Evolutionary conservation across 2,113 vertebrate species (phyloP).

Genomic region (Leptodactylus fuscus): DNA sequence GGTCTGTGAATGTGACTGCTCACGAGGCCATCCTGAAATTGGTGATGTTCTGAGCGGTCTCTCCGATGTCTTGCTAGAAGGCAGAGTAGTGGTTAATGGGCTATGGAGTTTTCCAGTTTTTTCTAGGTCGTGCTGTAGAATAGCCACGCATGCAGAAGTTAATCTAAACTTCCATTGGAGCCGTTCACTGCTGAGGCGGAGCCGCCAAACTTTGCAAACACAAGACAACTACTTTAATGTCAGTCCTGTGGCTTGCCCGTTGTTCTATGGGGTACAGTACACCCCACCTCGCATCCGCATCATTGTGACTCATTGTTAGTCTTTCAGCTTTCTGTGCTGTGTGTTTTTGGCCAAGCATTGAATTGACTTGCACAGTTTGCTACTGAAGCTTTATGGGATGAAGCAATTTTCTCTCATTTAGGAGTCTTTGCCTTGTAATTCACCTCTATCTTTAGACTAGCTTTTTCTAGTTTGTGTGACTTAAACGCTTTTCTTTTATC

Average conservation of each 20-base stretch:
- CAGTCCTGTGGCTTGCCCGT: neutral
- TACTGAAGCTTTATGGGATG: too few relatives aligned
- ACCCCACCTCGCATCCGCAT: neutral
- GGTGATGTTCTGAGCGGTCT: too few relatives aligned
- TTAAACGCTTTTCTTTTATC: slow-evolving; percentile 49
- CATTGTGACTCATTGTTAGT: neutral
- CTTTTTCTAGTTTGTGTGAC: neutral
- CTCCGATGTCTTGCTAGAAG: too few relatives aligned
- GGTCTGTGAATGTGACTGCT: neutral
- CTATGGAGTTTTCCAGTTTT: neutral
- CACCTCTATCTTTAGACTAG: neutral
- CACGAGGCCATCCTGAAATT: neutral
- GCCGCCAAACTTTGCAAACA: slow-evolving; percentile 13
- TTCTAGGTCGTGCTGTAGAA: slow-evolving; percentile 19
- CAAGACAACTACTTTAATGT: neutral
- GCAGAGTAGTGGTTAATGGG: slow-evolving; percentile 18
- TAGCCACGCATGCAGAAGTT: slow-evolving; percentile 44
- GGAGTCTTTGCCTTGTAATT: neutral
- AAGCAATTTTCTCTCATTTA: neutral
- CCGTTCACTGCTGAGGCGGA: slow-evolving; percentile 10
- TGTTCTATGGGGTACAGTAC: neutral
- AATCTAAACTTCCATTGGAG: slow-evolving; percentile 22
- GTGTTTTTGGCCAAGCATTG: rapidly evolving
- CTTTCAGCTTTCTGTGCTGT: neutral
- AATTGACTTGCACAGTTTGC: neutral